Evolutionary conservation across 2,888 invertebrate species (phyloP).

Genomic region (Amiota mariae): DNA sequence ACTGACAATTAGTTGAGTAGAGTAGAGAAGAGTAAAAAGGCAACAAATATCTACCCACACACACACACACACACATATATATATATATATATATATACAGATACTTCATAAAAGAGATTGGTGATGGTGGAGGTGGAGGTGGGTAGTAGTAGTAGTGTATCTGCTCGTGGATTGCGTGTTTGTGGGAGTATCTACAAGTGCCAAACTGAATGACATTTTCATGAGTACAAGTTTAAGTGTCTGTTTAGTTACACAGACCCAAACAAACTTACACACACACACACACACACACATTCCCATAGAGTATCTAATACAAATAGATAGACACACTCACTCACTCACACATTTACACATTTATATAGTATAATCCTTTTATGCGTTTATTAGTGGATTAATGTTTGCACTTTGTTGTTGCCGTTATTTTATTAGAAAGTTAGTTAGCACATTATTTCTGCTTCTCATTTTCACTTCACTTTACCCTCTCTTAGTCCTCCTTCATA

Average conservation of each 20-base stretch:
- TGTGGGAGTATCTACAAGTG: constrained; percentile 9
- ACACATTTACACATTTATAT: constrained; percentile 22
- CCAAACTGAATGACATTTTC: constrained; percentile 18
- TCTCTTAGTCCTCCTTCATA: not conserved
- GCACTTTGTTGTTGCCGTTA: constrained; percentile 15
- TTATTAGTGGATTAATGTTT: constrained; percentile 45
- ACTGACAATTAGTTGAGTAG: not conserved
- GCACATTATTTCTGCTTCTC: not conserved
- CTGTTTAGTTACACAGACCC: not conserved
- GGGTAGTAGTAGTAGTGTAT: constrained; percentile 30
- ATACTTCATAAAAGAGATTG: not conserved
- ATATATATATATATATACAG: constrained; percentile 4
- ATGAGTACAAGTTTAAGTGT: constrained; percentile 24
- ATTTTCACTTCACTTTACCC: constrained; percentile 1
- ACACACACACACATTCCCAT: constrained; percentile 9
- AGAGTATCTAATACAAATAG: not conserved
- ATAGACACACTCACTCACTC: not conserved
- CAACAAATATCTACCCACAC: not conserved
- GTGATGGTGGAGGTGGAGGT: no score
- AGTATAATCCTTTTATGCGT: constrained; percentile 43
- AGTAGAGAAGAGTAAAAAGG: constrained; percentile 7
- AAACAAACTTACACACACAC: not conserved
- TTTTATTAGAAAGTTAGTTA: constrained; percentile 20
- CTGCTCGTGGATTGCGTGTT: constrained; percentile 27
- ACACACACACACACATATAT: constrained; percentile 25